Evolutionary conservation across 1,140 invertebrate species (phyloP).

Genomic region (Scaptomyza montana): DNA sequence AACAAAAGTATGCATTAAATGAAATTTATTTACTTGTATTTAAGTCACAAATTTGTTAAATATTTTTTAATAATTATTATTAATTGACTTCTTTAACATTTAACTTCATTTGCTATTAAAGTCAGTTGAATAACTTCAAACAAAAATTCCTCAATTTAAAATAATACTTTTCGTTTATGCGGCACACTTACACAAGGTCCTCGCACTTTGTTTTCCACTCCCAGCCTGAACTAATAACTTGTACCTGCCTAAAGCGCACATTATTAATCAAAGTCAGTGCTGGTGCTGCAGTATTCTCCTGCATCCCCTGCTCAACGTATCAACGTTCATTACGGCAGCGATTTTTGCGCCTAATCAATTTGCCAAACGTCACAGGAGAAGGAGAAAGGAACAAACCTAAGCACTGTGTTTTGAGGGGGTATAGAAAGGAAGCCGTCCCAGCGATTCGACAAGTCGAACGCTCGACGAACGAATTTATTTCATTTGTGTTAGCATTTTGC

Average conservation of each 20-base stretch:
- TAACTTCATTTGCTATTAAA: too few relatives aligned
- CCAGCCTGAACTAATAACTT: constrained; percentile 62
- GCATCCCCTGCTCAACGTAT: not conserved
- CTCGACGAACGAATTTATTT: constrained; percentile 75
- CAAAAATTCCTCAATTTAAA: not conserved
- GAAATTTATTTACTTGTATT: too few relatives aligned
- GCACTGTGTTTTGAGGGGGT: not conserved
- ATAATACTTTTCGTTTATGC: constrained; percentile 42
- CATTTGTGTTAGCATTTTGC: constrained; percentile 83
- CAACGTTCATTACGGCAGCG: constrained; percentile 52
- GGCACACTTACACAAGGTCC: constrained; percentile 32
- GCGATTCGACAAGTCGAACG: constrained; percentile 47
- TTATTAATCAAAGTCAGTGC: constrained; percentile 81
- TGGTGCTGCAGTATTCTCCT: constrained; percentile 33
- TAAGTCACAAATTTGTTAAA: too few relatives aligned
- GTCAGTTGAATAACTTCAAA: not conserved
- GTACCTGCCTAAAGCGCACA: constrained; percentile 72
- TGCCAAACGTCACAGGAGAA: constrained; percentile 65
- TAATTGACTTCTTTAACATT: too few relatives aligned
- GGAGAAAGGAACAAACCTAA: constrained; percentile 21
- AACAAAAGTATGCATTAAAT: too few relatives aligned
- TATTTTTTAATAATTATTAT: too few relatives aligned
- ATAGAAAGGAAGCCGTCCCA: constrained; percentile 29
- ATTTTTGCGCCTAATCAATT: constrained; percentile 82
- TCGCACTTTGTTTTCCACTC: not conserved